Evolutionary conservation across 2,797 vertebrate genomes (phyloP).

Genomic region (Anas georgica): DNA sequence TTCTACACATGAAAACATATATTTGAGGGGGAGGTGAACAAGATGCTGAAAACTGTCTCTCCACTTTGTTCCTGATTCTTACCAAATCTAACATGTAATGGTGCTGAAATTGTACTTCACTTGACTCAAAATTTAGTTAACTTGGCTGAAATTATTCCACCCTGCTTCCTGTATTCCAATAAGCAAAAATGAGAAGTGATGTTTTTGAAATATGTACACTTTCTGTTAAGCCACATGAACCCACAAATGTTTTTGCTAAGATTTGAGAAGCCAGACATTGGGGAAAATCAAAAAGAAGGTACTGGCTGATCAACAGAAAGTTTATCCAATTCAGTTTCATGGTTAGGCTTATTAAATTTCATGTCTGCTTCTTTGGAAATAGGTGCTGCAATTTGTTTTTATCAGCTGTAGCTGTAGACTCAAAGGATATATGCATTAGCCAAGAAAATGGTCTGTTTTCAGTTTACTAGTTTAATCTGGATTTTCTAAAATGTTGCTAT

Average conservation of each 20-base stretch:
- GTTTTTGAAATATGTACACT: not conserved
- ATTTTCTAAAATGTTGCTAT: not conserved
- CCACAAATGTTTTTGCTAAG: not conserved
- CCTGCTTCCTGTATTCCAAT: not conserved
- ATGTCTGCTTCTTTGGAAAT: constrained; percentile 1
- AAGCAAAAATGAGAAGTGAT: not conserved
- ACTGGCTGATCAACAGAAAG: constrained; percentile 10
- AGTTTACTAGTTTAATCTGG: constrained; percentile 17
- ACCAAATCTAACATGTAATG: not conserved
- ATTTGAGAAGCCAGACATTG: constrained; percentile 16
- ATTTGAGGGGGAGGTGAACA: not conserved
- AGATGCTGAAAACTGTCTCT: not conserved
- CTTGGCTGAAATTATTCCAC: not conserved
- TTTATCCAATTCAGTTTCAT: constrained; percentile 28
- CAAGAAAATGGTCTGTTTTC: constrained; percentile 13
- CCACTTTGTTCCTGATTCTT: not conserved
- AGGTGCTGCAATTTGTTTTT: not conserved
- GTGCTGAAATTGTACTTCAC: constrained; percentile 23
- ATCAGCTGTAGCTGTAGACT: not conserved
- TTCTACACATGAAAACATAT: not conserved
- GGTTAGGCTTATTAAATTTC: not conserved
- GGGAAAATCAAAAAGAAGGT: not conserved
- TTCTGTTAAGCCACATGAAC: not conserved
- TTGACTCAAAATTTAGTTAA: constrained; percentile 15
- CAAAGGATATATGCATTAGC: not conserved